These are phyloP conservation scores for Pseudococcus viburni DNA, from an alignment of 2,888 invertebrate species.

Conservation along the genomic window DNA sequence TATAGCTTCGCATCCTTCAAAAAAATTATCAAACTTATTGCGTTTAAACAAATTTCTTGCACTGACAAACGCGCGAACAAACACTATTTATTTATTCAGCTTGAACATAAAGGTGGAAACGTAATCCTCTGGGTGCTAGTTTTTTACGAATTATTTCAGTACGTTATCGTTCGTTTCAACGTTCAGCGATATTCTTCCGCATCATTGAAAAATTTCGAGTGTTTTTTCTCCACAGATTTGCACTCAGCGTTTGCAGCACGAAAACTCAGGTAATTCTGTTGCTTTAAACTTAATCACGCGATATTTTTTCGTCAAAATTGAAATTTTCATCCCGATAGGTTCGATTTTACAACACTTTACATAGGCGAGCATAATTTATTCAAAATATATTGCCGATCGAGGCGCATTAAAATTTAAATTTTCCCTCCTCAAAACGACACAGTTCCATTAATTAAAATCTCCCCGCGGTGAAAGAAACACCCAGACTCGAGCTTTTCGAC, in stretches of 20 bases:
- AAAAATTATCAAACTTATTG: slow-evolving; percentile 18
- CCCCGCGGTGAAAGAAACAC: not conserved
- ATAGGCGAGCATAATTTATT: not conserved
- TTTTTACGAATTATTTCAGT: slow-evolving; percentile 40
- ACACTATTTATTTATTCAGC: slow-evolving; percentile 40
- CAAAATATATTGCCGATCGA: not conserved
- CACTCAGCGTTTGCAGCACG: not conserved
- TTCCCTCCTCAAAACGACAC: not conserved
- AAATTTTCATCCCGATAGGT: not conserved
- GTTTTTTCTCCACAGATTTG: not conserved
- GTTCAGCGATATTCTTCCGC: slow-evolving; percentile 11
- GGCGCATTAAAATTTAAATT: slow-evolving; percentile 15
- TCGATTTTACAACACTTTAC: not conserved
- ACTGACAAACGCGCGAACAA: slow-evolving; percentile 11
- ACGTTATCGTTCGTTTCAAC: slow-evolving; percentile 17
- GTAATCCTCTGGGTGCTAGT: slow-evolving; percentile 30
- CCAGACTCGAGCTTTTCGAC: not conserved
- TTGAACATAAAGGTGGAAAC: slow-evolving; percentile 28
- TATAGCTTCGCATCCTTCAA: not conserved
- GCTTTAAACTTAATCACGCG: not conserved
- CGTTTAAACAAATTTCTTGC: slow-evolving; percentile 33
- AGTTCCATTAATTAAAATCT: slow-evolving; percentile 28
- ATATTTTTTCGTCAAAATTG: not conserved
- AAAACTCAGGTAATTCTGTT: not conserved
- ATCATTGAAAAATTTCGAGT: slow-evolving; percentile 3